Conservation (phyloP, 2,888 invertebrate genomes). For the Sesia bembeciformis region DNA sequence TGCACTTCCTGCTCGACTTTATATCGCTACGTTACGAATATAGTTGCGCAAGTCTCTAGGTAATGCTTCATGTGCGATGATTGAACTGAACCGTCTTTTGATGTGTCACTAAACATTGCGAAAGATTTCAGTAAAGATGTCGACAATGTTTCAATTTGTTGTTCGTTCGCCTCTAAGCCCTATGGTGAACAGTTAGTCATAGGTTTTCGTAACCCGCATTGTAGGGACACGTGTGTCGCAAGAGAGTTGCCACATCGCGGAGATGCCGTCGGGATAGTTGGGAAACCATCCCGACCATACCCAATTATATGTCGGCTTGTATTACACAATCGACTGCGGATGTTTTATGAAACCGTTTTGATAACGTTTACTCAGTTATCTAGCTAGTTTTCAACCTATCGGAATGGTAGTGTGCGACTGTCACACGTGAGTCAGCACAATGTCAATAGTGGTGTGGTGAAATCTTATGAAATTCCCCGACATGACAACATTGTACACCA, state of each 20-base stretch:
- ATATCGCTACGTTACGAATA: constrained; percentile 44
- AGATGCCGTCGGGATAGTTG: constrained; percentile 61
- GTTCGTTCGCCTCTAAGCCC: constrained; percentile 24
- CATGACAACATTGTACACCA: constrained; percentile 7
- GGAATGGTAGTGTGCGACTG: neutral
- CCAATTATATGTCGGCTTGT: constrained; percentile 58
- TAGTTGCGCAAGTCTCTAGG: constrained; percentile 54
- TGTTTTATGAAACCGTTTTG: constrained; percentile 46
- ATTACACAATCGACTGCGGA: constrained; percentile 48
- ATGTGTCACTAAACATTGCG: constrained; percentile 45
- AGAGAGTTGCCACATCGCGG: constrained; percentile 57
- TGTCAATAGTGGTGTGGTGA: constrained; percentile 8
- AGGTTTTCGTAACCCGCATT: constrained; percentile 70
- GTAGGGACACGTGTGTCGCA: constrained; percentile 69
- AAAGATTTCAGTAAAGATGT: constrained; percentile 28
- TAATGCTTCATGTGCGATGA: constrained; percentile 41
- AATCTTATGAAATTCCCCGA: constrained; percentile 11
- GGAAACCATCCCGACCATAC: constrained; percentile 69
- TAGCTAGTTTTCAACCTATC: constrained; percentile 12
- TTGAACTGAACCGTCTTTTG: constrained; percentile 28
- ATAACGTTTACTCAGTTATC: constrained; percentile 18
- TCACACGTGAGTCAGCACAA: constrained; percentile 9
- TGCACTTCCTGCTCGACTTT: constrained; percentile 70
- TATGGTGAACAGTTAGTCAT: constrained; percentile 51
- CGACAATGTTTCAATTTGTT: neutral